A percentile compares a stretch with the other conserved stretches of the same genome.
These are phyloP conservation scores for Apeltes quadracus DNA, from an alignment of 2,113 vertebrate species.

Conservation along the genomic window DNA sequence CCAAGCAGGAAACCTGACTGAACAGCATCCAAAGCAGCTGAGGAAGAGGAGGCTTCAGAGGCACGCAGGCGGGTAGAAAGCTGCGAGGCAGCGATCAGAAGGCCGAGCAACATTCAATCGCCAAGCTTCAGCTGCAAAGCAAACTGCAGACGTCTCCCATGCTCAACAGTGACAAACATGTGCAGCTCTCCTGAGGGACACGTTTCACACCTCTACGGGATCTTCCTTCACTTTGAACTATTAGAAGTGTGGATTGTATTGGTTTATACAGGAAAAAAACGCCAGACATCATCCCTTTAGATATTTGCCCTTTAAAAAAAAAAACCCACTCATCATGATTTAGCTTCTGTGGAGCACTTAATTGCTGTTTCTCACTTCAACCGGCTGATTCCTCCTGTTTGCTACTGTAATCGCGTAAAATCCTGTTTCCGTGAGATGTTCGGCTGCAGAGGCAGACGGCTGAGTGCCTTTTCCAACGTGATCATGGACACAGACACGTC, in stretches of 20 bases:
- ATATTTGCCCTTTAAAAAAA: neutral
- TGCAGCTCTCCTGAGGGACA: slow-evolving; percentile 7
- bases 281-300: neutral
- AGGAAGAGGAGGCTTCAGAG: slow-evolving; percentile 35
- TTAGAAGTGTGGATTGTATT: neutral
- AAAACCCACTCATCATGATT: slow-evolving; percentile 8
- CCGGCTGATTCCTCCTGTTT: neutral
- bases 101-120: neutral
- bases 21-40: slow-evolving; percentile 55
- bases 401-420: neutral
- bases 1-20: slow-evolving; percentile 35
- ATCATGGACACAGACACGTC: neutral
- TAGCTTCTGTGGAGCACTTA: slow-evolving; percentile 8
- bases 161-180: slow-evolving; percentile 32
- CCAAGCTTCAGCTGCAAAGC: slow-evolving; percentile 9
- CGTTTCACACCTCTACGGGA: neutral
- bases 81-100: slow-evolving; percentile 31
- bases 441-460: neutral
- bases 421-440: neutral
- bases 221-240: slow-evolving; percentile 14
- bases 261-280: neutral
- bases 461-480: slow-evolving; percentile 2
- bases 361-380: slow-evolving; percentile 12
- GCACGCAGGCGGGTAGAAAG: slow-evolving; percentile 11
- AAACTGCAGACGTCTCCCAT: slow-evolving; percentile 10